Evolutionary conservation across 2,888 invertebrate species (phyloP).

Genomic region (Drosophila birchii): DNA sequence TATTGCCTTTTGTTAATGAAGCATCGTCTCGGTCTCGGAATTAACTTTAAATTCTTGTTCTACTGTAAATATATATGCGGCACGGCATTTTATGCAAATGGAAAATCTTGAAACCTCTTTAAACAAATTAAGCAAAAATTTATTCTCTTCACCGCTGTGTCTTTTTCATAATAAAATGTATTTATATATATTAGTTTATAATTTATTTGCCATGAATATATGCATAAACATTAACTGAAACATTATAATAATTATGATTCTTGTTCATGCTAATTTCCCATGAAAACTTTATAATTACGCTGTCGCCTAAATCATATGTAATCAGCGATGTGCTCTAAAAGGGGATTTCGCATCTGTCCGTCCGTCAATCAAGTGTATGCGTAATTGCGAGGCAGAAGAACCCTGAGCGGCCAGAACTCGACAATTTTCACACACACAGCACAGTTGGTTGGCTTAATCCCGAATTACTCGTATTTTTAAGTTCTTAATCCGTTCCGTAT

Average conservation of each 20-base stretch:
- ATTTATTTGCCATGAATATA: slow-evolving; percentile 32
- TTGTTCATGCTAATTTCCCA: slow-evolving; percentile 30
- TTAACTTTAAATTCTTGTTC: slow-evolving; percentile 47
- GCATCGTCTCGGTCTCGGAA: slow-evolving; percentile 35
- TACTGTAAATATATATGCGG: slow-evolving; percentile 8
- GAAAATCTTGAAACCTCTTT: slow-evolving; percentile 46
- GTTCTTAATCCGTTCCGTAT: slow-evolving; percentile 60
- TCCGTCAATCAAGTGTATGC: slow-evolving; percentile 24
- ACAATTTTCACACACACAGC: slow-evolving; percentile 34
- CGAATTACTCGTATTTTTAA: slow-evolving; percentile 18
- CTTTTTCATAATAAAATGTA: slow-evolving; percentile 42
- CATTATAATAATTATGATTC: slow-evolving; percentile 21
- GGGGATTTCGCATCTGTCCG: slow-evolving; percentile 34
- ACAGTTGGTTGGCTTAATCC: slow-evolving; percentile 15
- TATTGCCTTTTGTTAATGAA: slow-evolving; percentile 62
- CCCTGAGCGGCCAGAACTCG: slow-evolving; percentile 37
- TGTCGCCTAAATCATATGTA: slow-evolving; percentile 37
- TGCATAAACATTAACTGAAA: slow-evolving; percentile 21
- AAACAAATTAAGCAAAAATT: slow-evolving; percentile 66
- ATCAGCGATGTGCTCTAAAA: slow-evolving; percentile 32
- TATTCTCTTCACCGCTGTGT: slow-evolving; percentile 46
- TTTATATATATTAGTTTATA: slow-evolving; percentile 60
- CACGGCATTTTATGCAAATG: slow-evolving; percentile 42
- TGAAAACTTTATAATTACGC: slow-evolving; percentile 54
- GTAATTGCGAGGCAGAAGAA: slow-evolving; percentile 31